Percentiles rank a stretch among this genome's conserved stretches.
phyloP scores from a whole-genome alignment of 2,797 vertebrate species.

The Moxostoma hubbsi region DNA sequence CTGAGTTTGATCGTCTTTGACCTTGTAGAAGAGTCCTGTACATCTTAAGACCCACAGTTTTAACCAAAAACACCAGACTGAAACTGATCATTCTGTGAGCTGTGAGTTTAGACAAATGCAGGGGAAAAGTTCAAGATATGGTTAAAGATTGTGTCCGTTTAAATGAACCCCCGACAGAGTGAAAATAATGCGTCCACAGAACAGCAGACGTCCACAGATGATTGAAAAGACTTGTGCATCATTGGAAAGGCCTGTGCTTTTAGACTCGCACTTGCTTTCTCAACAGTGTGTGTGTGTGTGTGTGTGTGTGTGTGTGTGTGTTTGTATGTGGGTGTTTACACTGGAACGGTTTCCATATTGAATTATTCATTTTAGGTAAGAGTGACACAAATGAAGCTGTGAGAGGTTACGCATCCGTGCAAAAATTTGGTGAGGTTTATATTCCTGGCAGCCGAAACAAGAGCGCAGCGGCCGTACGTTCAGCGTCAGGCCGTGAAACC shows the following conservation, averaged over 20 bases:
- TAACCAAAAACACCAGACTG: too few relatives aligned
- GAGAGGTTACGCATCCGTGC: conserved; percentile 64
- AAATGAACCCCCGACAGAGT: too few relatives aligned
- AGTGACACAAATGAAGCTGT: conserved; percentile 58
- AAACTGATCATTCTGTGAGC: too few relatives aligned
- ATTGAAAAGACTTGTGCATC: background rate
- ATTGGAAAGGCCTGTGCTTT: background rate
- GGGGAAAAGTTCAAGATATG: too few relatives aligned
- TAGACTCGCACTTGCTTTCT: background rate
- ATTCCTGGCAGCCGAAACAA: conserved; percentile 52
- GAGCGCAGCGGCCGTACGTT: conserved; percentile 53
- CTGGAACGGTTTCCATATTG: conserved; percentile 60
- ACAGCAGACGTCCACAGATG: too few relatives aligned
- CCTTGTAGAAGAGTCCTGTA: too few relatives aligned
- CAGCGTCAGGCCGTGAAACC: conserved; percentile 40
- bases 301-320: conserved; percentile 42
- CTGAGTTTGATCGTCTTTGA: conserved; percentile 19
- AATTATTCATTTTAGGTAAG: conserved; percentile 60
- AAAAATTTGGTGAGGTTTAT: conserved; percentile 56
- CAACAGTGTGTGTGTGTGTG: conserved; percentile 41
- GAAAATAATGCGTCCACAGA: too few relatives aligned
- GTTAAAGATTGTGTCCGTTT: too few relatives aligned
- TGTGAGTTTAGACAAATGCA: background rate
- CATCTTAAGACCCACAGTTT: too few relatives aligned
- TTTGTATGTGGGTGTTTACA: conserved; percentile 62